Base-by-base conservation (phyloP, 2,888 invertebrate species). In the Parnassius glacialis region DNA sequence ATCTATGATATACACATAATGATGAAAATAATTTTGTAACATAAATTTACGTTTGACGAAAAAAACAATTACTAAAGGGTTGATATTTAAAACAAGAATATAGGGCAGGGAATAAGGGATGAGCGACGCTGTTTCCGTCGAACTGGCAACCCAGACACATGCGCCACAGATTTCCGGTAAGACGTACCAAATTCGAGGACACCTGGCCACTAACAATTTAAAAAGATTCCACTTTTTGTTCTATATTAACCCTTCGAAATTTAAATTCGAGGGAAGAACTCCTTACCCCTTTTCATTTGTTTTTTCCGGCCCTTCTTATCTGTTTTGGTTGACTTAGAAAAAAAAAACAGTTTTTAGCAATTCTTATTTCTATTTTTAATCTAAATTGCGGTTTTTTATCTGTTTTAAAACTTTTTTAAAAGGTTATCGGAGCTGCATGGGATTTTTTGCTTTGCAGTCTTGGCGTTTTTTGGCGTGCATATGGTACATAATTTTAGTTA, bases 131-230 rank as follows among this genome's bases (percentile, higher is more conserved):
- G 88, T 85, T 90, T 90, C 90, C 89, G 90, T 81, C 68, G 80
- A 79, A 84, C 85, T 85, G 85, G 86, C 85, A 85, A 82, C 64
- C 67, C 75, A 82, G 85, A 84, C 87, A 87, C 83, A 87, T 87
- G 87, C 83, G 81, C 79, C 85, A 81, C 87, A 87, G 88, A 90
- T 89, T 87, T 90, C 90, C 90, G 90, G 90, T 80, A 87, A 85
- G 84, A 79, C 81, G 81, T 74, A 80, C 78, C 80, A 74, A 80
- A 79, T 80, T 72, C 69, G 67, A 76, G 78, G 76, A 80, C 90
- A 91, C 90, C 90, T 91, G 90, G 90, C 75, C 78, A 75, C 78
- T 75, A 83, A 80, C 79, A 81, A 84, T 79, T 79, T 52, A 76
- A 75, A 80, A 81, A 76, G 75, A 78, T 74, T 78, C 74, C 75